Conservation (phyloP, 1,140 invertebrate genomes). For the Drosophila neocordata region DNA sequence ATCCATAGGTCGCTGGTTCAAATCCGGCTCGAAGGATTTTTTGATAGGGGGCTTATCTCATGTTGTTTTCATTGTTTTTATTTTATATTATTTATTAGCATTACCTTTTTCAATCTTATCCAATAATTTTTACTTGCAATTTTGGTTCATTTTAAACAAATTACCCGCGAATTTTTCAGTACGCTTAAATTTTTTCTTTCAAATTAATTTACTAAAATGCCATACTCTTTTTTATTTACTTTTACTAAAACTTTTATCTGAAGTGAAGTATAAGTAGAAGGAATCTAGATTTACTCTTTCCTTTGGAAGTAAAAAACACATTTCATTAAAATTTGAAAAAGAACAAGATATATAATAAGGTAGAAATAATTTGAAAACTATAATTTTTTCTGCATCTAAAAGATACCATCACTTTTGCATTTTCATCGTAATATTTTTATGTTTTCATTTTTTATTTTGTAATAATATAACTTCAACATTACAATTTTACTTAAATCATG, state of each 20-base stretch:
- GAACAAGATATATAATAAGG: too few species aligned
- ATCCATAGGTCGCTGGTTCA: constrained; percentile 90
- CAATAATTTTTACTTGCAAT: neutral
- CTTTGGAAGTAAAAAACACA: too few species aligned
- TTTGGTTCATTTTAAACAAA: neutral
- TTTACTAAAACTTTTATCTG: neutral
- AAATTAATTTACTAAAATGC: too few species aligned
- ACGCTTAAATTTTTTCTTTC: neutral
- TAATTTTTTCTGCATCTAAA: too few species aligned
- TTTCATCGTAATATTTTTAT: too few species aligned
- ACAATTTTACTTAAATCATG: too few species aligned
- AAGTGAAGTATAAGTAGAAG: neutral
- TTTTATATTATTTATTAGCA: neutral
- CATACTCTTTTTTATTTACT: neutral
- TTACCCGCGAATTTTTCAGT: neutral
- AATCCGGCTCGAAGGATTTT: constrained; percentile 87
- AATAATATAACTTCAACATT: too few species aligned
- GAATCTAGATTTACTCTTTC: neutral
- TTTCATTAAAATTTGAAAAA: too few species aligned
- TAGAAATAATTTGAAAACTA: too few species aligned
- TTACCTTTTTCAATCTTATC: neutral
- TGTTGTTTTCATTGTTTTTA: constrained; percentile 8
- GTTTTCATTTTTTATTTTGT: too few species aligned
- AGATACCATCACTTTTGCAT: too few species aligned
- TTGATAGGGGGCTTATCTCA: too few species aligned